Conservation (phyloP, 2,888 invertebrate species). For the Melieria omissa region DNA sequence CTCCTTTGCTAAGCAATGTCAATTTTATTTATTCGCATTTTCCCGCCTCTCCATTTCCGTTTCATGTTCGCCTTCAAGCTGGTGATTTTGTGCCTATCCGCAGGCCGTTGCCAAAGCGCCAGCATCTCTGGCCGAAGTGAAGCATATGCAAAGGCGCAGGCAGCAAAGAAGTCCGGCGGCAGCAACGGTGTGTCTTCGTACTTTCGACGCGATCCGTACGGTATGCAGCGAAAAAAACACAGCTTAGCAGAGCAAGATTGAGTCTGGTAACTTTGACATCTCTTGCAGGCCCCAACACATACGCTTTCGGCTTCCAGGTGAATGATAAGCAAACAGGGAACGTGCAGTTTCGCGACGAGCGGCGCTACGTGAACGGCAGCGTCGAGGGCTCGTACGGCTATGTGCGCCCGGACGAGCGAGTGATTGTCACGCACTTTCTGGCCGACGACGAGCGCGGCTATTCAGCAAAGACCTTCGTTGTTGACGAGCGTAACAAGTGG, state of each 20-base stretch:
- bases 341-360: conserved; percentile 78
- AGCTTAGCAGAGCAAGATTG: not conserved
- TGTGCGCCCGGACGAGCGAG: conserved; percentile 73
- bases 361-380: conserved; percentile 77
- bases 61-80: conserved; percentile 36
- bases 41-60: conserved; percentile 40
- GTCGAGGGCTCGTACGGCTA: conserved; percentile 80
- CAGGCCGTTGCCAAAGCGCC: conserved; percentile 42
- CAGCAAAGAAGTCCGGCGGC: conserved; percentile 20
- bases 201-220: conserved; percentile 57
- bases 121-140: not conserved
- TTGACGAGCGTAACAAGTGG: conserved; percentile 44
- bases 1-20: not conserved
- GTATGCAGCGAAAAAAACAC: conserved; percentile 48
- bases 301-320: conserved; percentile 79
- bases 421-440: conserved; percentile 73
- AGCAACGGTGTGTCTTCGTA: conserved; percentile 51
- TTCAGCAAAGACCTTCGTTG: conserved; percentile 50
- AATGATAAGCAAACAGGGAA: conserved; percentile 74
- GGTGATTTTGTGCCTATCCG: conserved; percentile 46
- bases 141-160: conserved; percentile 20
- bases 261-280: not conserved
- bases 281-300: conserved; percentile 72
- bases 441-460: conserved; percentile 72
- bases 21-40: not conserved